Evolutionary conservation across 2,888 invertebrate genomes (phyloP), one percentile per base, ranked within the genome.

Genomic region (Prostheceraeus crozeri): DNA sequence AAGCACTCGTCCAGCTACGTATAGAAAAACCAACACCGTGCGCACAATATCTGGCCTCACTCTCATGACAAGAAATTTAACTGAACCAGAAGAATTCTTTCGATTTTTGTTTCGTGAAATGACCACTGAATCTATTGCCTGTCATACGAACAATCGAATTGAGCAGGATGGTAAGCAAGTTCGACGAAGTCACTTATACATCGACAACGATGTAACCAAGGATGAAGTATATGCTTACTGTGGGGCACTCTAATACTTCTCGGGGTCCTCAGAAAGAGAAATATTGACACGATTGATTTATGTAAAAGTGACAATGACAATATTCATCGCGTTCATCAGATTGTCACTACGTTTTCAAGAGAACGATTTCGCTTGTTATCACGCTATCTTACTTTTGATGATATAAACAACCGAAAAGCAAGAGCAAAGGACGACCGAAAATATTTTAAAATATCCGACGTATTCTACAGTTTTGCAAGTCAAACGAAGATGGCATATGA

Each of bases 291-390:
- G 28, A 28, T 25, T 48, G 48, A 48, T 28, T 30, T 16, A 28
- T 48, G 48, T 25, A 48, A 48, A 23, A 30, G 28, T 48, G 28
- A 48, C 48, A 19, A 48, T 14, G 28, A 8, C 11, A 48, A 48
- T 48, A 48, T 48, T 48, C 14, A 48, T 48, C 48, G 23, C 23
- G 48, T 48, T 28, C 14, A 48, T 23, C 48, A 48, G 48, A 25
- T 48, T 48, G 48, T 48, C 28, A 48, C 48, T 48, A 48, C 48
- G 28, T 48, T 48, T 48, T 48, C 25, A 28, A 48, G 48, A 48
- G 48, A 48, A 48, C 23, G 48, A 48, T 48, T 48, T 48, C 4
- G 48, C 23, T 28, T 48, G 14, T 30, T 48, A 48, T 48, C 23
- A 30, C 48, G 40, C 19, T 40, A 40, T 40, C 40, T 40, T 14